Conservation (phyloP, 2,888 invertebrate species). For the Luperina testacea region DNA sequence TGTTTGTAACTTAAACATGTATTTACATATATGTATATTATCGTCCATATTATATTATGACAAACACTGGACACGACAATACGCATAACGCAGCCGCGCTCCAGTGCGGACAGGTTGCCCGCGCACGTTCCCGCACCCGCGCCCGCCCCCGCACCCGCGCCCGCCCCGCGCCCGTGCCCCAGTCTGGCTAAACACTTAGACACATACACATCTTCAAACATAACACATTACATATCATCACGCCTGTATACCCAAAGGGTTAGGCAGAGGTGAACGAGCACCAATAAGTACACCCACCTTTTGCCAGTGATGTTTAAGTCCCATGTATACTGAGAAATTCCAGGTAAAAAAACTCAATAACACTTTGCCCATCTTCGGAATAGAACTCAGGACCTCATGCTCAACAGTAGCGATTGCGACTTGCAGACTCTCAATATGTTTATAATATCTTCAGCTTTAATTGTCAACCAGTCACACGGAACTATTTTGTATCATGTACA, state of each 20-base stretch:
- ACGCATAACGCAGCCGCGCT: too few relatives aligned
- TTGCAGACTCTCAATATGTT: background rate
- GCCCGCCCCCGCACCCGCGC: too few relatives aligned
- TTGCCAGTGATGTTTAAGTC: background rate
- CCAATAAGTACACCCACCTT: background rate
- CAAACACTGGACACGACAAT: too few relatives aligned
- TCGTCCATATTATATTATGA: too few relatives aligned
- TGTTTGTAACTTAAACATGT: background rate
- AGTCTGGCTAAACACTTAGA: background rate
- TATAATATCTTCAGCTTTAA: background rate
- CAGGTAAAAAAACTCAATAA: background rate
- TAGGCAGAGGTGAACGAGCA: background rate
- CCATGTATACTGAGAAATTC: background rate
- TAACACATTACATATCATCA: background rate
- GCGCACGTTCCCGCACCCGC: too few relatives aligned
- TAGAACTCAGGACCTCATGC: background rate
- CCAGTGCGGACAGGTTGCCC: too few relatives aligned
- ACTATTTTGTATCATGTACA: conserved; percentile 4
- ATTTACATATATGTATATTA: too few relatives aligned
- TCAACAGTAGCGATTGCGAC: too few relatives aligned
- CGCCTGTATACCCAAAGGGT: background rate
- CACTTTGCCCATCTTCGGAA: background rate
- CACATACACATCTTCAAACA: background rate
- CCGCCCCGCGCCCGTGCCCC: too few relatives aligned
- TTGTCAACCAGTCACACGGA: background rate